Evolutionary conservation across 2,797 vertebrate species (phyloP).

Genomic region (Hypotaenidia okinawae): DNA sequence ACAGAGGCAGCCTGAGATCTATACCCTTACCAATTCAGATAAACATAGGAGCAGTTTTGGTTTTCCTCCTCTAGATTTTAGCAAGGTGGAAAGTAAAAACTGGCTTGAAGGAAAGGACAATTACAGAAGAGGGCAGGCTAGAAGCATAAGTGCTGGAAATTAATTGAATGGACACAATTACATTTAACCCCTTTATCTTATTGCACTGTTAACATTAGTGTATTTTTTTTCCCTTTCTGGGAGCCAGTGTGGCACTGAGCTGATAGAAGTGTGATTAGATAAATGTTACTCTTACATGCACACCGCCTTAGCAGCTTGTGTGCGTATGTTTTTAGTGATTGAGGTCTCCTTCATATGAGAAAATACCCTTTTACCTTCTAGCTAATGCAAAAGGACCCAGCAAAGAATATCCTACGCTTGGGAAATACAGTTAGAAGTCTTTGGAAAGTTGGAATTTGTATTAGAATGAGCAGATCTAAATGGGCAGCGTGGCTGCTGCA

Average conservation of each 20-base stretch:
- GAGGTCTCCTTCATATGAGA: not conserved
- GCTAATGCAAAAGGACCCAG: not conserved
- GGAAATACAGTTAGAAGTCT: not conserved
- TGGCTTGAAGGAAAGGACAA: not conserved
- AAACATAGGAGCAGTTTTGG: not conserved
- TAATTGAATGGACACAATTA: slow-evolving; percentile 17
- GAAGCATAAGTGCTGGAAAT: not conserved
- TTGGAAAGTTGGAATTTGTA: not conserved
- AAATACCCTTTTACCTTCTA: slow-evolving; percentile 11
- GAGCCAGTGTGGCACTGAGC: slow-evolving; percentile 36
- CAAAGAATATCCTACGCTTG: not conserved
- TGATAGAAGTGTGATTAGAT: slow-evolving; percentile 55
- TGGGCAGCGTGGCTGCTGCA: not conserved
- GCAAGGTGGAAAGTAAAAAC: not conserved
- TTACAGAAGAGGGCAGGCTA: not conserved
- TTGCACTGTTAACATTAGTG: slow-evolving; percentile 55
- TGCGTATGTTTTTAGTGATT: not conserved
- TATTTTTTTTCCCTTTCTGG: slow-evolving; percentile 48
- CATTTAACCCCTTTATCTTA: slow-evolving; percentile 58
- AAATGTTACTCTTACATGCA: slow-evolving; percentile 40
- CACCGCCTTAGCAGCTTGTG: not conserved
- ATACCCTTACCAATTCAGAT: not conserved
- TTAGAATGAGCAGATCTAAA: not conserved
- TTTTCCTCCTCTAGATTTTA: not conserved
- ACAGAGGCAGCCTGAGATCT: not conserved